These are phyloP conservation scores for Musca domestica DNA, from an alignment of 1,140 invertebrate genomes.

Conservation along the genomic window DNA sequence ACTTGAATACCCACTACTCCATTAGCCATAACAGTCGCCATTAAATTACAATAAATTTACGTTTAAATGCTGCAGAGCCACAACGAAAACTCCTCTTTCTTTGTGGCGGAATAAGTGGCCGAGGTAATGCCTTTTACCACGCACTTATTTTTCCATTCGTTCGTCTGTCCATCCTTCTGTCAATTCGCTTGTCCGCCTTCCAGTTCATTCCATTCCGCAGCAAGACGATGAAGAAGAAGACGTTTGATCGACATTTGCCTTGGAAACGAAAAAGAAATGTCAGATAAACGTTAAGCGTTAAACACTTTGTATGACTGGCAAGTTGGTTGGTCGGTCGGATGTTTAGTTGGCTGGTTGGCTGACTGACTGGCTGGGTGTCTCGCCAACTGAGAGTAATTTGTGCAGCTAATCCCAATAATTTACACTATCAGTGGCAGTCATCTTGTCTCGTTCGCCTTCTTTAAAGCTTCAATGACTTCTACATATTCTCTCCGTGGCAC, in stretches of 20 bases:
- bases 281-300: background rate
- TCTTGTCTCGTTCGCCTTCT: constrained; percentile 26
- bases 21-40: constrained; percentile 6
- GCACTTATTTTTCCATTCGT: no score
- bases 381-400: constrained; percentile 22
- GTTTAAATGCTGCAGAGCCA: constrained; percentile 1
- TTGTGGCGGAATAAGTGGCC: no score
- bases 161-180: no score
- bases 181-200: background rate
- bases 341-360: background rate
- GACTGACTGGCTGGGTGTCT: background rate
- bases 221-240: background rate
- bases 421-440: constrained; percentile 28
- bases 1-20: background rate
- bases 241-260: constrained; percentile 21
- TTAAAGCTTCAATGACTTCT: constrained; percentile 16
- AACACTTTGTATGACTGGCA: constrained; percentile 2
- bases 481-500: background rate
- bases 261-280: background rate
- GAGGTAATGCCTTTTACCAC: no score
- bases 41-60: constrained; percentile 19
- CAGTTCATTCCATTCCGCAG: background rate
- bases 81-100: no score
- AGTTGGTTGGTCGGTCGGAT: background rate
- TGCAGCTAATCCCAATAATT: constrained; percentile 27